phyloP scores from a whole-genome alignment of 2,113 vertebrate species.

The Taxidea taxus region DNA sequence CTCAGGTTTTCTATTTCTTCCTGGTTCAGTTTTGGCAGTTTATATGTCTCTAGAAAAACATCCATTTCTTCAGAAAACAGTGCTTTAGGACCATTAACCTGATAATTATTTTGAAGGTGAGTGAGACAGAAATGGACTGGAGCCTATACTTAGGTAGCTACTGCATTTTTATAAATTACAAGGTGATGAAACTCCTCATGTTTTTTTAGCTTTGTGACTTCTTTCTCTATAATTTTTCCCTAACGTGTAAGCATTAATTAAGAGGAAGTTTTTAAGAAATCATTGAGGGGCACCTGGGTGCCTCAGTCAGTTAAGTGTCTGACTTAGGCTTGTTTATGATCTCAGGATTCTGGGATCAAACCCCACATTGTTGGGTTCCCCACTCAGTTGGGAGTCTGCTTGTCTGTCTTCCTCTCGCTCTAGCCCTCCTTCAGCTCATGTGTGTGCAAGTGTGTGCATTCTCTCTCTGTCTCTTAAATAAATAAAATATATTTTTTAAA shows the following conservation, averaged over 20 bases:
- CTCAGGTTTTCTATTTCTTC: no score
- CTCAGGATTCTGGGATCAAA: background rate
- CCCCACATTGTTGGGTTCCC: background rate
- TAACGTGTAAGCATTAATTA: background rate
- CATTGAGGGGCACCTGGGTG: background rate
- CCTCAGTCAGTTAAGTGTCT: background rate
- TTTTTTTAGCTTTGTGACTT: background rate
- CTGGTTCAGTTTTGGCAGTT: no score
- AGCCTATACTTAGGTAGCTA: background rate
- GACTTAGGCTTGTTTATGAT: background rate
- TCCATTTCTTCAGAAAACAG: no score
- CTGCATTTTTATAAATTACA: background rate
- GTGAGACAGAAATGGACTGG: background rate
- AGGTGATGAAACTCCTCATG: background rate
- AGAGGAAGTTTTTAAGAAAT: background rate
- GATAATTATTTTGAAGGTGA: background rate
- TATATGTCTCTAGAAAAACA: no score
- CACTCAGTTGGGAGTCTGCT: background rate
- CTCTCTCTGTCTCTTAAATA: background rate
- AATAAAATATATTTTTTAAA: background rate
- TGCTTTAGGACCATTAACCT: background rate
- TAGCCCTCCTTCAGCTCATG: background rate
- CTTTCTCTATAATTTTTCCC: background rate
- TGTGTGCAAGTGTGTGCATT: accelerated
- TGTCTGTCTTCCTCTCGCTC: background rate